phyloP scores from a whole-genome alignment of 2,888 invertebrate genomes.

The Tetranychus piercei region DNA sequence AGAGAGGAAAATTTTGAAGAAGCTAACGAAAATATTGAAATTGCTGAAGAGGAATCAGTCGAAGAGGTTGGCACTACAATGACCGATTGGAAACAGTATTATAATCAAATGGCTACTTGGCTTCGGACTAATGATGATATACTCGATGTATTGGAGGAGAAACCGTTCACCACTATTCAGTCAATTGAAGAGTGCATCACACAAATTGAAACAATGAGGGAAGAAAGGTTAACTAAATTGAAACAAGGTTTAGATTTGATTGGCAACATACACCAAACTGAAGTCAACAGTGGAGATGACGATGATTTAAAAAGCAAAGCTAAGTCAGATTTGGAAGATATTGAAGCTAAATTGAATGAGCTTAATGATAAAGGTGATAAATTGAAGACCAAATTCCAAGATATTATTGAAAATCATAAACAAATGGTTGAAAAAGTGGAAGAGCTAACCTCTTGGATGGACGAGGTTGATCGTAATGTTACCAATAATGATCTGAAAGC shows the following conservation, averaged over 20 bases:
- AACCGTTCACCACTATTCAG: neutral
- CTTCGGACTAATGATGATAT: neutral
- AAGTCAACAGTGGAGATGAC: neutral
- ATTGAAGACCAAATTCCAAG: slow-evolving; percentile 15
- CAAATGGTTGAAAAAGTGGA: slow-evolving; percentile 74
- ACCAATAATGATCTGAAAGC: slow-evolving; percentile 71
- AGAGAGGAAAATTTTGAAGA: neutral
- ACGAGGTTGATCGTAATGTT: slow-evolving; percentile 64
- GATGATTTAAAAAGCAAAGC: neutral
- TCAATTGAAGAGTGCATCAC: neutral
- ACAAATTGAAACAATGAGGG: slow-evolving; percentile 1
- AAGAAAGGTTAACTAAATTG: slow-evolving; percentile 2
- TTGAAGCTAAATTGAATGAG: slow-evolving; percentile 45
- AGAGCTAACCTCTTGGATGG: slow-evolving; percentile 64
- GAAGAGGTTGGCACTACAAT: neutral
- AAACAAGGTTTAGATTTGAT: neutral
- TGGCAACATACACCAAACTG: neutral
- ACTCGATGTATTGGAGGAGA: neutral
- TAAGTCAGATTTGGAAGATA: slow-evolving; percentile 38
- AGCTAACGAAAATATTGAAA: neutral
- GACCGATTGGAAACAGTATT: neutral
- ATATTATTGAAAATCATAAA: slow-evolving; percentile 69
- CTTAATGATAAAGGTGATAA: slow-evolving; percentile 76
- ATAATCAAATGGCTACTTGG: neutral
- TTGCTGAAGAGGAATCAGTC: neutral